These are phyloP conservation scores for Drosophila kepulauana DNA, from an alignment of 1,140 invertebrate species.

Conservation along the genomic window DNA sequence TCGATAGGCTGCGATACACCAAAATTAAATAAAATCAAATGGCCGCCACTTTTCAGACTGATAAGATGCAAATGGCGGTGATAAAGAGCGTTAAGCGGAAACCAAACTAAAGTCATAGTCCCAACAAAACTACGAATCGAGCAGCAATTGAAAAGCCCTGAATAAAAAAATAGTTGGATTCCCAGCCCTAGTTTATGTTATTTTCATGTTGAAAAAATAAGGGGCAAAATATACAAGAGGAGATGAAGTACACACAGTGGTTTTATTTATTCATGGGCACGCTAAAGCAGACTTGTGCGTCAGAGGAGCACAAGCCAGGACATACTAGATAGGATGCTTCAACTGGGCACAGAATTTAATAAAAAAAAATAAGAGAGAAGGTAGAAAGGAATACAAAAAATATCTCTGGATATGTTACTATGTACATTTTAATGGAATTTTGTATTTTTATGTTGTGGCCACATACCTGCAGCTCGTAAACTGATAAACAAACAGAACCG, in stretches of 20 bases:
- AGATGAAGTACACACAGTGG: slow-evolving; percentile 21
- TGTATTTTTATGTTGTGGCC: slow-evolving; percentile 38
- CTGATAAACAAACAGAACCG: neutral
- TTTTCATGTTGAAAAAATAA: slow-evolving; percentile 66
- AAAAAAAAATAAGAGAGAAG: slow-evolving; percentile 12
- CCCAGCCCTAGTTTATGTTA: slow-evolving; percentile 71
- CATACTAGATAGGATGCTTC: slow-evolving; percentile 16
- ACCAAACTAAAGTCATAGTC: slow-evolving; percentile 60
- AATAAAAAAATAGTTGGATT: slow-evolving; percentile 47
- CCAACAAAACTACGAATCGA: slow-evolving; percentile 58
- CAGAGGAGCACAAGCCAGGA: slow-evolving; percentile 21
- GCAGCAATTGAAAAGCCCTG: slow-evolving; percentile 35
- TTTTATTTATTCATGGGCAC: slow-evolving; percentile 57
- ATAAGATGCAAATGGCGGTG: slow-evolving; percentile 75
- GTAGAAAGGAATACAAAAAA: neutral
- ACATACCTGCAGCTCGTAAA: slow-evolving; percentile 51
- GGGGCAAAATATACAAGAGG: neutral
- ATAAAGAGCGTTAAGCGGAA: slow-evolving; percentile 69
- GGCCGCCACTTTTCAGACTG: slow-evolving; percentile 58
- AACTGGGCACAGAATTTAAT: slow-evolving; percentile 39
- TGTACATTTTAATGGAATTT: slow-evolving; percentile 47
- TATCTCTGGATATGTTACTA: slow-evolving; percentile 14
- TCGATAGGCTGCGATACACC: slow-evolving; percentile 19
- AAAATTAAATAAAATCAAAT: slow-evolving; percentile 64
- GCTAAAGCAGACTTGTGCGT: slow-evolving; percentile 33